Evolutionary conservation across 2,888 invertebrate genomes (phyloP).

Genomic region (Cordilura impudica): DNA sequence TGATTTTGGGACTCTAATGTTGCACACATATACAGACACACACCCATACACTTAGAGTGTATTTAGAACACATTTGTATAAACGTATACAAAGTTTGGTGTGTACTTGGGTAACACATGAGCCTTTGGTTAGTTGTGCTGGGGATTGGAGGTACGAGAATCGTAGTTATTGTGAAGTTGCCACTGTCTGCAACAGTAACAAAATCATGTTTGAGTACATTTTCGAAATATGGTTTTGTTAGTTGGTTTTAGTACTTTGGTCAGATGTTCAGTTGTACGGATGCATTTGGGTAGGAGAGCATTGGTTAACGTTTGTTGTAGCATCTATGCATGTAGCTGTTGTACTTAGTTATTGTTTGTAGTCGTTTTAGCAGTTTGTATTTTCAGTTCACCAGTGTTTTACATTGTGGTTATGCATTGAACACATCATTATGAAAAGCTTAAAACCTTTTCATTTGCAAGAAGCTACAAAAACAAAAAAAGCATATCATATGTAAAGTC

Average conservation of each 20-base stretch:
- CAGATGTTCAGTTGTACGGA: conserved; percentile 43
- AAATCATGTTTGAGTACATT: conserved; percentile 2
- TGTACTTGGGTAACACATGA: neutral
- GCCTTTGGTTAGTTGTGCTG: too few species aligned
- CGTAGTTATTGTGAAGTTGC: conserved; percentile 38
- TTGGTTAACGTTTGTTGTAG: conserved; percentile 24
- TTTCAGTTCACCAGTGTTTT: neutral
- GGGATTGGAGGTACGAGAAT: too few species aligned
- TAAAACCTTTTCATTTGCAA: conserved; percentile 26
- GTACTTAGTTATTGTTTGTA: conserved; percentile 20
- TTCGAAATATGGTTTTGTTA: conserved; percentile 49
- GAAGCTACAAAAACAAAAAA: neutral
- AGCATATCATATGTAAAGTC: neutral
- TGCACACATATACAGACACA: neutral
- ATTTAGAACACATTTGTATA: neutral
- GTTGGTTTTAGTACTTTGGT: conserved; percentile 47
- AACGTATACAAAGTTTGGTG: neutral
- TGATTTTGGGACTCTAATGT: conserved; percentile 47
- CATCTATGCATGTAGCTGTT: conserved; percentile 30
- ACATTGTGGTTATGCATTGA: conserved; percentile 1
- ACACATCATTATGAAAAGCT: conserved; percentile 23
- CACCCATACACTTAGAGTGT: neutral
- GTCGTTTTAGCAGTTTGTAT: neutral
- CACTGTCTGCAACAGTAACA: conserved; percentile 42
- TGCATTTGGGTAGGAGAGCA: conserved; percentile 11